Percentiles rank a stretch among this genome's conserved stretches.
phyloP scores from a whole-genome alignment of 2,113 vertebrate genomes.

The Oreochromis tanganicae region DNA sequence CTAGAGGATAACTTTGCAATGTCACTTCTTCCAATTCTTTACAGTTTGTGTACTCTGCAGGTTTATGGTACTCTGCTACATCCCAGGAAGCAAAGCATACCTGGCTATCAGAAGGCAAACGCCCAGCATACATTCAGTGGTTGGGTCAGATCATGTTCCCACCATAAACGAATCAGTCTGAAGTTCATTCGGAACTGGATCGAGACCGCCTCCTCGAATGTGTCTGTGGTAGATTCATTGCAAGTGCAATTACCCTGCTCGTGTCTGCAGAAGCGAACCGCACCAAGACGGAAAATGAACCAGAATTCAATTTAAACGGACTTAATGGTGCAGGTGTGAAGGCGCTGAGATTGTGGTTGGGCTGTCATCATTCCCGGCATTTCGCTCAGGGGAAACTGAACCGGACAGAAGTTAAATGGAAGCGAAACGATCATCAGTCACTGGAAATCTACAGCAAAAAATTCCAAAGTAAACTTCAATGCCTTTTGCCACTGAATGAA shows the following conservation, averaged over 20 bases:
- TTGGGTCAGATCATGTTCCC: not conserved
- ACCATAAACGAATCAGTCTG: not conserved
- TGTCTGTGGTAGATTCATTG: not conserved
- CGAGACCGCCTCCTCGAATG: not conserved
- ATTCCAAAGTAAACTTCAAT: not conserved
- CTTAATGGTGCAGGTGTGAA: not conserved
- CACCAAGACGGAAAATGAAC: not conserved
- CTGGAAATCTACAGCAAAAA: not conserved
- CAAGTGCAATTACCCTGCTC: not conserved
- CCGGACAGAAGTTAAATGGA: not conserved
- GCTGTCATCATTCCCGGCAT: not conserved
- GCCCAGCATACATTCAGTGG: not conserved
- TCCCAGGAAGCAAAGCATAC: not conserved
- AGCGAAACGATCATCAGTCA: not conserved
- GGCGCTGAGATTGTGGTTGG: not conserved
- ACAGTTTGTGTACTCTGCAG: not conserved
- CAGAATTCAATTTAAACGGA: not conserved
- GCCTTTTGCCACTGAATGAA: not conserved
- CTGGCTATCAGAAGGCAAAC: not conserved
- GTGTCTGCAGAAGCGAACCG: not conserved
- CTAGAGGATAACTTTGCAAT: not conserved
- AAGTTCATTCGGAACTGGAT: not conserved
- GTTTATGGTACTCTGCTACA: not conserved
- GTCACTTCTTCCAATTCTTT: not conserved
- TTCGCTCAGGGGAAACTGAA: not conserved